Base-by-base conservation (phyloP, 2,888 invertebrate genomes). In the Zhuqinia jingwanae region DNA sequence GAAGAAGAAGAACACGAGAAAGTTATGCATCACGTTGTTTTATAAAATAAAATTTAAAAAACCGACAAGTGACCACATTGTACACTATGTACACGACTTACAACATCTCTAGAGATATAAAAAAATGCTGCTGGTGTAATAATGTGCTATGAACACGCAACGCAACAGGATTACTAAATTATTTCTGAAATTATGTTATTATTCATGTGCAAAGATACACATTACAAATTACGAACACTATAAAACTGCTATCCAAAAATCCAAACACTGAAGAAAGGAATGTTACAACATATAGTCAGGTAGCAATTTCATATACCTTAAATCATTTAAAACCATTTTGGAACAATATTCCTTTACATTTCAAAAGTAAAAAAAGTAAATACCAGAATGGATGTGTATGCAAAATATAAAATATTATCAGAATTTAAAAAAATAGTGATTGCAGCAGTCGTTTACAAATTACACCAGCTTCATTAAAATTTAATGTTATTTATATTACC, bases 41-140 rank as follows among this genome's bases (percentile, higher is more conserved):
- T 27, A 60, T 60, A 27, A 60, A 60, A 60, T n/a, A n/a, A n/a
- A n/a, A n/a, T n/a, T n/a, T n/a, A n/a, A n/a, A n/a, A n/a, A n/a
- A n/a, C n/a, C n/a, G 36, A 36, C 36, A 70, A 22, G 73, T 73
- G 36, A 53, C 53, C 56, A 68, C 8, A 36, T 36, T 36, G n/a
- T n/a, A n/a, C n/a, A n/a, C n/a, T 45, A 68, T 68, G 15, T 22
- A 68, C 68, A 68, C 45, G 68, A 68, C 45, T 22, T 68, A 68
- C 68, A 20, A 36, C 20, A 56, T 56, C 56, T 56, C 22, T 22
- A 3, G 56, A 56, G 22, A 56, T 56, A 20, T n/a, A n/a, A 22
- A 56, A 56, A 3, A 20, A 56, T 56, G 20, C 56, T 56, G 56
- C 22, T 56, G 56, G 56, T 22, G 56, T 56, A 56, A 56, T 36